Conservation (phyloP, 1,140 invertebrate species). For the Agraylea sexmaculata region DNA sequence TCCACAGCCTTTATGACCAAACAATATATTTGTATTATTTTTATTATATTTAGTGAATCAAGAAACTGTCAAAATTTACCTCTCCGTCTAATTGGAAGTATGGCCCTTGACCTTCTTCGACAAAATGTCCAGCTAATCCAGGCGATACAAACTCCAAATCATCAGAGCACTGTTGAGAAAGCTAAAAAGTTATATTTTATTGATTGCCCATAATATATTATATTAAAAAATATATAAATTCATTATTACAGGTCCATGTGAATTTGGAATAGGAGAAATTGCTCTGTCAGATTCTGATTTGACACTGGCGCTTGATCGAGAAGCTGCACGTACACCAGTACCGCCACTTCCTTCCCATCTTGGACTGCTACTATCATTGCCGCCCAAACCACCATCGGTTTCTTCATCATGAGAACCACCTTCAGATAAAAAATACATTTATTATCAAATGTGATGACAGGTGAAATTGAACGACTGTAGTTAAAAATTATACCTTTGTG, state of each 20-base stretch:
- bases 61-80: slow-evolving; percentile 22
- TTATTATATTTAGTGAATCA: too few species aligned
- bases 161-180: slow-evolving; percentile 37
- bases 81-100: slow-evolving; percentile 40
- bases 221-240: background rate
- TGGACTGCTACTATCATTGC: slow-evolving; percentile 62
- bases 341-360: slow-evolving; percentile 69
- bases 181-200: slow-evolving; percentile 22
- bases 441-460: background rate
- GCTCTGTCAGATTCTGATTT: slow-evolving; percentile 62
- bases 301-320: slow-evolving; percentile 74
- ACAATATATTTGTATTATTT: too few species aligned
- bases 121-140: slow-evolving; percentile 32
- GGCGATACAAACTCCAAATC: slow-evolving; percentile 36
- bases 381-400: slow-evolving; percentile 45
- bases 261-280: slow-evolving; percentile 23
- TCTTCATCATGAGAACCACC: slow-evolving; percentile 43
- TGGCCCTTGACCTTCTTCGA: slow-evolving; percentile 34
- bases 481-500: slow-evolving; percentile 66
- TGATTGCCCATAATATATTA: background rate
- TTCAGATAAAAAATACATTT: slow-evolving; percentile 18
- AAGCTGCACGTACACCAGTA: slow-evolving; percentile 54
- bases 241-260: slow-evolving; percentile 9
- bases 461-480: background rate
- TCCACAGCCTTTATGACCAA: slow-evolving; percentile 18